Evolutionary conservation across 2,797 vertebrate species (phyloP).

Genomic region (Oophaga sylvatica): DNA sequence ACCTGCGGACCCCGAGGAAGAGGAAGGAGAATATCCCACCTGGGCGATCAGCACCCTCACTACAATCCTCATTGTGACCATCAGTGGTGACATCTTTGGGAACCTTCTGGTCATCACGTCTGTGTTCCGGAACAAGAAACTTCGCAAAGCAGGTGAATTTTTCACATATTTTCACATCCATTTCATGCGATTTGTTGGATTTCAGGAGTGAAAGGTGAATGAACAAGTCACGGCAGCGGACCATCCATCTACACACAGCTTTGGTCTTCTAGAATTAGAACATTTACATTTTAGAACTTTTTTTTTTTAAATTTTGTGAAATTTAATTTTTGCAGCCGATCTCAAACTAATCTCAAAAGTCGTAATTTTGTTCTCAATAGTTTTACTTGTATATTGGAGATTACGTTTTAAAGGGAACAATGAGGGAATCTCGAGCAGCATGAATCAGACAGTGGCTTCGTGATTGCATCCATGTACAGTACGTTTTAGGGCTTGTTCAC

Average conservation of each 20-base stretch:
- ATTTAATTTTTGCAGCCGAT: too few relatives aligned
- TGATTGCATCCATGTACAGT: too few relatives aligned
- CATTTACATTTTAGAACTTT: too few relatives aligned
- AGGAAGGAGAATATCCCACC: constrained; percentile 70
- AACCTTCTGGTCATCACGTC: constrained; percentile 85
- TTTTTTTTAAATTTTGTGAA: too few relatives aligned
- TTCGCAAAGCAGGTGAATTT: constrained; percentile 82
- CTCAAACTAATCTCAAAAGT: not conserved
- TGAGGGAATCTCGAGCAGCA: too few relatives aligned
- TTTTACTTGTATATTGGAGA: too few relatives aligned
- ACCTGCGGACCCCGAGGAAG: constrained; percentile 63
- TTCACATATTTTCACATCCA: not conserved
- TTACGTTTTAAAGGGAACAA: too few relatives aligned
- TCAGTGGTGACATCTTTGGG: constrained; percentile 81
- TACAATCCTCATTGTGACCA: constrained; percentile 81
- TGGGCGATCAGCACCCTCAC: constrained; percentile 78
- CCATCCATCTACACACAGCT: not conserved
- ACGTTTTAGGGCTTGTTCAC: too few relatives aligned
- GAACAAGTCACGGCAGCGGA: too few relatives aligned
- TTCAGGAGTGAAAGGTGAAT: not conserved
- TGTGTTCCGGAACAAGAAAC: constrained; percentile 84
- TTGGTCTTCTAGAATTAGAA: not conserved
- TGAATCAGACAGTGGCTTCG: too few relatives aligned
- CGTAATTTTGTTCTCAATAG: not conserved
- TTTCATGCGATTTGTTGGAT: not conserved